Evolutionary conservation across 2,888 invertebrate genomes (phyloP).

Genomic region (Heliconius ismenius): DNA sequence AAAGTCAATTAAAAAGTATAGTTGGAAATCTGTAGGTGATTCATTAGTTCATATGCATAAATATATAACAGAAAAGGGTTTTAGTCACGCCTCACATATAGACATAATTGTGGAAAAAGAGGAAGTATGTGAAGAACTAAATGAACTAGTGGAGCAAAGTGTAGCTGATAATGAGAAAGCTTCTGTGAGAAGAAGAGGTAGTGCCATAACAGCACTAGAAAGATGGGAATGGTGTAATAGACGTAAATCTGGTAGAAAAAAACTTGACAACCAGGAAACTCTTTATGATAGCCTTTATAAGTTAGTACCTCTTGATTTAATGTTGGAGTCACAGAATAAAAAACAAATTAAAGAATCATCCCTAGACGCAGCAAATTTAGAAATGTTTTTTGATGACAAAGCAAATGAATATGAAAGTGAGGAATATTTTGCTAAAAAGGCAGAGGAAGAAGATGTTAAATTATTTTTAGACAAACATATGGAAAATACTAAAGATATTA

Average conservation of each 20-base stretch:
- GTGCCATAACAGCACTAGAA: constrained; percentile 86
- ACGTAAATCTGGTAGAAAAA: constrained; percentile 77
- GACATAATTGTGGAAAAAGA: constrained; percentile 66
- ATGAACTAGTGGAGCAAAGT: constrained; percentile 53
- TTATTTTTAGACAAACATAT: constrained; percentile 83
- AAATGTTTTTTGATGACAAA: constrained; percentile 82
- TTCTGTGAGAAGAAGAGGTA: constrained; percentile 85
- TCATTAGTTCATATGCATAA: constrained; percentile 85
- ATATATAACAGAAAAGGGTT: constrained; percentile 83
- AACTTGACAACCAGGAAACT: constrained; percentile 79
- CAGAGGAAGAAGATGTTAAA: constrained; percentile 84
- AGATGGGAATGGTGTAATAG: constrained; percentile 90
- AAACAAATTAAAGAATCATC: constrained; percentile 79
- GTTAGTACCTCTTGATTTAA: constrained; percentile 84
- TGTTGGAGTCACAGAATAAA: constrained; percentile 73
- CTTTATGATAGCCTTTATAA: constrained; percentile 85
- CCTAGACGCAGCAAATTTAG: constrained; percentile 84
- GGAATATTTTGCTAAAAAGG: constrained; percentile 84
- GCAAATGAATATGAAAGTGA: constrained; percentile 51
- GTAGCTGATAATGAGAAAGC: constrained; percentile 60
- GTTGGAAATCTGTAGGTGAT: constrained; percentile 86
- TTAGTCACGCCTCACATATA: constrained; percentile 79
- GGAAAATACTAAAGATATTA: constrained; percentile 80
- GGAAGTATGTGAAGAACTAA: constrained; percentile 67
- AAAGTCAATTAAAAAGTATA: constrained; percentile 81